phyloP scores from a whole-genome alignment of 1,140 invertebrate genomes.

The Batillaria attramentaria region DNA sequence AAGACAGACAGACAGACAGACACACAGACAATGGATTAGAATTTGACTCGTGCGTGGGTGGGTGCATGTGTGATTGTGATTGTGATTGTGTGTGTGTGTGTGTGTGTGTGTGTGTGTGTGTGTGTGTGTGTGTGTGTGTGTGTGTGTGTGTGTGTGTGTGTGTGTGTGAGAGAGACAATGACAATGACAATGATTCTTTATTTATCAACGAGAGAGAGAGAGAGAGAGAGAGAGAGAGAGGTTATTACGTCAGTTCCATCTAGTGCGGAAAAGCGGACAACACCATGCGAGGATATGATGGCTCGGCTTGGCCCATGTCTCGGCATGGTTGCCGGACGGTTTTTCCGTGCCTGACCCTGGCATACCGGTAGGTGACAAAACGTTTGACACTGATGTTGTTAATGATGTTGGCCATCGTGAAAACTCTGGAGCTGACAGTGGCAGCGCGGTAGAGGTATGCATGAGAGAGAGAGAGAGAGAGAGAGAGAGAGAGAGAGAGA shows the following conservation, averaged over 20 bases:
- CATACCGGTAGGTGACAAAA: too few species aligned
- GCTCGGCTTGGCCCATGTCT: too few species aligned
- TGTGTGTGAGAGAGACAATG: background rate
- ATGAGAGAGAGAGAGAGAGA: background rate
- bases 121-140: background rate
- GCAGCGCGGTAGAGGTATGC: background rate
- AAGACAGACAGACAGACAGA: background rate
- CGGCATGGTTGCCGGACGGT: too few species aligned
- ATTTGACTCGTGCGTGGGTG: too few species aligned
- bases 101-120: background rate
- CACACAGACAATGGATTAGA: background rate
- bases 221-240: background rate
- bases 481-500: background rate
- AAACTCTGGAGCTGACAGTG: too few species aligned
- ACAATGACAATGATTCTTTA: background rate
- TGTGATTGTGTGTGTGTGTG: background rate
- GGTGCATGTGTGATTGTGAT: too few species aligned
- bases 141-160: background rate
- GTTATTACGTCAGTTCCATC: too few species aligned
- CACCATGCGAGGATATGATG: too few species aligned
- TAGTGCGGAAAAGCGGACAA: too few species aligned
- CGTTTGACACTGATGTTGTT: too few species aligned
- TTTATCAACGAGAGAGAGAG: background rate
- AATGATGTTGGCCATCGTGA: too few species aligned
- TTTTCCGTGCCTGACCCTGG: too few species aligned